Evolutionary conservation across 2,888 invertebrate genomes (phyloP), one percentile per base, ranked within the genome.

Genomic region (Plebejus melissa): DNA sequence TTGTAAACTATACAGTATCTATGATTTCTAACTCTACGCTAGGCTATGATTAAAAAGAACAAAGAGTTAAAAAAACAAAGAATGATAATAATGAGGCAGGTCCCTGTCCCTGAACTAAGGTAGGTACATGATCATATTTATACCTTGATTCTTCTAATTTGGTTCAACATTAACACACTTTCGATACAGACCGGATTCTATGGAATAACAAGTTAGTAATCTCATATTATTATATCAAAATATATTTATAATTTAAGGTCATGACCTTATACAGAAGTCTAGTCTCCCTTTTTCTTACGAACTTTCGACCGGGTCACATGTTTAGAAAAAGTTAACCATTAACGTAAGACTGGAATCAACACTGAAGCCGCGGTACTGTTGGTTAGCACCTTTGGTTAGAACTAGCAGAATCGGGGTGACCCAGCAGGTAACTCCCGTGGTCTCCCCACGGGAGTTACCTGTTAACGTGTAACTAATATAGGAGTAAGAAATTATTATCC

Each of bases 391-490:
- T 32, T 32, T 32, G 50, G 50, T 50, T 50, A 11, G 13, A 13
- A 50, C 2, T 50, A 13, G 13, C 13, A 9, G 13, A 50, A 50
- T n/a, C 57, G 4, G n/a, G n/a, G n/a, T n/a, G 5, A 16, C n/a
- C 57, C 7, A 22, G 22, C 7, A n/a, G 9, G 22, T 22, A 22
- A 22, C 22, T 22, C 22, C 22, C 22, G 22, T 22, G 22, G 7
- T 28, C 32, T 65, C 28, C 60, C 41, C 65, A 28, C 32, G 65
- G 65, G 65, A 65, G 4, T 32, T 28, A 4, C 32, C 32, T 32
- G 32, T 65, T 65, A 65, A 65, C 32, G 65, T 65, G 32, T 65
- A 65, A 65, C 65, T 65, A 65, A 65, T 32, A 65, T 32, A 65
- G 32, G 4, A 2, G 65, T 65, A 65, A 32, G 28, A 65, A 60